Evolutionary conservation across 92 coral and sea anemone species (phyloP), one percentile per base, ranked within the genome.

Genomic region (Desmophyllum pertusum): DNA sequence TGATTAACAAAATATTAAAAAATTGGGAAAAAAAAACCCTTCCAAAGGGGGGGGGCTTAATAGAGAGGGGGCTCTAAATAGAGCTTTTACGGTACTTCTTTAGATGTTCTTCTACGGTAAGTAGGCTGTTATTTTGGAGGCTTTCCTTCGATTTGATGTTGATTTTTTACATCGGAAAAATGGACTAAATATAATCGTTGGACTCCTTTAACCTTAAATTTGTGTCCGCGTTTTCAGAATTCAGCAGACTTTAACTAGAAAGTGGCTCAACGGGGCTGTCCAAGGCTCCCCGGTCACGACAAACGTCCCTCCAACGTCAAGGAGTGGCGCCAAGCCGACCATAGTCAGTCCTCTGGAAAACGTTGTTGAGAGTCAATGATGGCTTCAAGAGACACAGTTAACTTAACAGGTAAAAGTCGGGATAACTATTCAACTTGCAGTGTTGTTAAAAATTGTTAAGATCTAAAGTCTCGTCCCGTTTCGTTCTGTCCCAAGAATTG

Each of bases 331-430:
- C 41, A 94, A 91, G 29, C 99, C 99, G 19, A 85, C 92, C 42
- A 88, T 97, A 45, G 83, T 90, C n/a, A 83, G 89, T 27, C 87
- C 92, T 19, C 84, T 97, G 74, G 88, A 87, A 39, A 84, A 94
- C 57, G 39, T 94, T 23, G 95, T n/a, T n/a, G n/a, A n/a, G 91
- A 74, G 92, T 93, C 73, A 86, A 89, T 13, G 93, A 88, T 84
- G 99, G 99, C 71, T n/a, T n/a, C n/a, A n/a, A n/a, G 98, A 90
- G n/a, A 88, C n/a, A n/a, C n/a, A 92, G 51, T 86, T 89, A 31
- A 8, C 52, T 5, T 48, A 84, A 25, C 73, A 89, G 87, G 85
- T 89, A 73, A 73, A 29, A 0, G 51, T 57, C 18, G 52, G 41
- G n/a, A 5, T n/a, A 63, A 51, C 29, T 11, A 13, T 14, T 14